These are phyloP conservation scores for Apamea epomidion DNA, from an alignment of 2,888 invertebrate species.

Conservation along the genomic window DNA sequence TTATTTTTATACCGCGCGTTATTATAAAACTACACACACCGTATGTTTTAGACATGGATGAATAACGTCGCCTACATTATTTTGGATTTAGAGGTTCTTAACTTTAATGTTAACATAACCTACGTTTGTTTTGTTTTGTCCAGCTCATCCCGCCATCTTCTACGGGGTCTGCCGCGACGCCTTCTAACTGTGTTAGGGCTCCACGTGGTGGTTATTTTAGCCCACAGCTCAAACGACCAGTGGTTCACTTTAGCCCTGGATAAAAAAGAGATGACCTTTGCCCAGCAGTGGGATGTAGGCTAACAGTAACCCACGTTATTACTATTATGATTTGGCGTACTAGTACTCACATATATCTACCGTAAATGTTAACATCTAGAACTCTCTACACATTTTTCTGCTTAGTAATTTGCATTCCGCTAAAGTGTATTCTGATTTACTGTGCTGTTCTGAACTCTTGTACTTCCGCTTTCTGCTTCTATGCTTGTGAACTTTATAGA, in stretches of 20 bases:
- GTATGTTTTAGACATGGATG: background rate
- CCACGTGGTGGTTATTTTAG: too few species aligned
- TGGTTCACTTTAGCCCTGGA: too few species aligned
- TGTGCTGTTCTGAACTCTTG: background rate
- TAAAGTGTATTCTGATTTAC: background rate
- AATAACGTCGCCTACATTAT: background rate
- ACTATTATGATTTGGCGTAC: background rate
- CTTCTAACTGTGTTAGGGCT: too few species aligned
- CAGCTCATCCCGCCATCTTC: too few species aligned
- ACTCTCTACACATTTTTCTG: background rate
- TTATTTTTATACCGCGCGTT: slow-evolving; percentile 11
- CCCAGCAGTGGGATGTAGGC: too few species aligned
- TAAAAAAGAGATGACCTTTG: too few species aligned
- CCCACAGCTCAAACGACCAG: too few species aligned
- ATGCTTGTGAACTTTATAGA: background rate
- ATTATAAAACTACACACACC: background rate
- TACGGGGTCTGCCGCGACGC: too few species aligned
- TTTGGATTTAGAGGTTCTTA: background rate
- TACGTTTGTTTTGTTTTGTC: too few species aligned
- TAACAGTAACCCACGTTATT: background rate
- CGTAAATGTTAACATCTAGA: background rate
- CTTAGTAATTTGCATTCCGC: background rate
- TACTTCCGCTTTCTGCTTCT: background rate
- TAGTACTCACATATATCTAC: background rate
- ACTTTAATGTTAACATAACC: background rate